Percentiles rank a stretch among this genome's conserved stretches.
phyloP scores from a whole-genome alignment of 2,888 invertebrate species.

The Troilus luridus region DNA sequence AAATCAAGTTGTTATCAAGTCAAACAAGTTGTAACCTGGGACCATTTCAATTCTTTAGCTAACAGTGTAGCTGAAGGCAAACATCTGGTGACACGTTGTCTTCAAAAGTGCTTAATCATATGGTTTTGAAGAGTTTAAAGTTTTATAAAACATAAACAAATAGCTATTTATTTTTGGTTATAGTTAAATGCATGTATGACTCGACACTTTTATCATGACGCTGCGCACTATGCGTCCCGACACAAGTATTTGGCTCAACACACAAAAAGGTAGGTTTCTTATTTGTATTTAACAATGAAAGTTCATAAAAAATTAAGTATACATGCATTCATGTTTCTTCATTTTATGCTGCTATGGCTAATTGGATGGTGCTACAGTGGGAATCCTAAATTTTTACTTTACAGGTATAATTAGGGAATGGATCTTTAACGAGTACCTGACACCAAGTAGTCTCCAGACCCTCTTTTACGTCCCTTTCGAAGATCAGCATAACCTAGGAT shows the following conservation, averaged over 20 bases:
- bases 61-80: background rate
- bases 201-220: background rate
- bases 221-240: background rate
- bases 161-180: background rate
- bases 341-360: no score
- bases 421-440: no score
- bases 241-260: background rate
- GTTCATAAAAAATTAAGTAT: background rate
- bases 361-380: no score
- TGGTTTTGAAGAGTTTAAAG: background rate
- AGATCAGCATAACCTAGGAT: no score
- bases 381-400: no score
- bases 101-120: background rate
- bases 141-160: background rate
- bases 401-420: no score
- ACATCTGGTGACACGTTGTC: background rate
- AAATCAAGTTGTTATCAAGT: no score
- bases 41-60: background rate
- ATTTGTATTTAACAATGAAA: background rate
- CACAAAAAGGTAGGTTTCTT: background rate
- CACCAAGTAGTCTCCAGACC: no score
- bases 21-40: background rate
- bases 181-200: conserved; percentile 9
- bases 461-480: no score
- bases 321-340: no score